phyloP scores from a whole-genome alignment of 2,888 invertebrate genomes.

The Hermodice carunculata region DNA sequence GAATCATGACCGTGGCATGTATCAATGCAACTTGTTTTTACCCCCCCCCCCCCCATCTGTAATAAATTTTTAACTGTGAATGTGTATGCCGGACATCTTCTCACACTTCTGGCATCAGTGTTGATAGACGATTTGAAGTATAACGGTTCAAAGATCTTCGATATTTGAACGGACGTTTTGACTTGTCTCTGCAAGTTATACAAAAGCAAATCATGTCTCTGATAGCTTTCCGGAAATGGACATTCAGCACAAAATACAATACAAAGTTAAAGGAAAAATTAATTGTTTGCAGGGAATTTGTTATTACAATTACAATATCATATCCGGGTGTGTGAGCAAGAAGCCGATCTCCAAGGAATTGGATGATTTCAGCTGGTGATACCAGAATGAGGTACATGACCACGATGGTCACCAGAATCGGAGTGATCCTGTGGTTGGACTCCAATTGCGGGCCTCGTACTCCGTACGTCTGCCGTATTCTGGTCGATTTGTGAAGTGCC shows the following conservation, averaged over 20 bases:
- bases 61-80: no score
- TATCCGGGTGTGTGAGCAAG: no score
- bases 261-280: constrained; percentile 41
- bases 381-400: constrained; percentile 65
- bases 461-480: constrained; percentile 51
- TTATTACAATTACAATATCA: constrained; percentile 33
- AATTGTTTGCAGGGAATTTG: constrained; percentile 37
- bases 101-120: no score
- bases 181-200: no score
- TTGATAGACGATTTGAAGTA: no score
- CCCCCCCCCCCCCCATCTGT: no score
- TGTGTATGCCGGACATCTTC: no score
- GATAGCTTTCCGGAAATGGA: constrained; percentile 36
- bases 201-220: constrained; percentile 25
- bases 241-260: constrained; percentile 37
- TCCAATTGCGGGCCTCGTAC: constrained; percentile 49
- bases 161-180: no score
- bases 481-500: constrained; percentile 59
- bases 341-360: constrained; percentile 44
- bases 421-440: constrained; percentile 54
- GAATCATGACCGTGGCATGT: no score
- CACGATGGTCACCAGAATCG: constrained; percentile 63
- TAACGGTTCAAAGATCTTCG: no score
- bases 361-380: constrained; percentile 62
- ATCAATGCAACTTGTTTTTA: no score